Evolutionary conservation across 2,797 vertebrate species (phyloP).

Genomic region (Cygnus olor): DNA sequence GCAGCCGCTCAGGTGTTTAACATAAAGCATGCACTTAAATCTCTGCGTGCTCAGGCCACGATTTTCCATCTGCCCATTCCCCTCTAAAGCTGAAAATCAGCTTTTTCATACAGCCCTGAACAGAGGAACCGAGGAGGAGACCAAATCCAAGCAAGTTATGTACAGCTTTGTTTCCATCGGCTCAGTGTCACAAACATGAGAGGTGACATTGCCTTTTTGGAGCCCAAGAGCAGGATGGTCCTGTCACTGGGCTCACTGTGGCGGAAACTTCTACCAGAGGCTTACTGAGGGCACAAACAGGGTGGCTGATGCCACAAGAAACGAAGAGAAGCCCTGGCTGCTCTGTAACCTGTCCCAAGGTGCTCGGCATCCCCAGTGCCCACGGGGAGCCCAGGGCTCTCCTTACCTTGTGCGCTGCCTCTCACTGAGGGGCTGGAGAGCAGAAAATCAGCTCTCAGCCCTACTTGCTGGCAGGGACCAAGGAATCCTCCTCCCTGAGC

Average conservation of each 20-base stretch:
- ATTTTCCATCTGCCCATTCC: background rate
- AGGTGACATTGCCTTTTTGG: background rate
- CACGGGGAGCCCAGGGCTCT: rapidly evolving
- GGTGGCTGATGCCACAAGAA: background rate
- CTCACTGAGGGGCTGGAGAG: rapidly evolving
- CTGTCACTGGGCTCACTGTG: background rate
- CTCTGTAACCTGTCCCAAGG: rapidly evolving
- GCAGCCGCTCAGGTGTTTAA: background rate
- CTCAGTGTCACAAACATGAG: background rate
- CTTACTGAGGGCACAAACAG: background rate
- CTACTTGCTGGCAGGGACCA: background rate
- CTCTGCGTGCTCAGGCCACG: background rate
- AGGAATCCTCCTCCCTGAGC: background rate
- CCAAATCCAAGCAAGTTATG: background rate
- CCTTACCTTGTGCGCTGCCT: background rate
- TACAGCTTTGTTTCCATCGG: background rate
- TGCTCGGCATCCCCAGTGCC: background rate
- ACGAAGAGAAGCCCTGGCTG: background rate
- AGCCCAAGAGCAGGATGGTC: background rate
- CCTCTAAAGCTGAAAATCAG: background rate
- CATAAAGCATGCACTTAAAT: background rate
- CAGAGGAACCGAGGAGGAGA: background rate
- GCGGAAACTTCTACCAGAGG: background rate
- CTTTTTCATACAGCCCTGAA: background rate
- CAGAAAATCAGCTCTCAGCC: background rate